phyloP scores from a whole-genome alignment of 2,113 vertebrate species.

The Arenaria interpres region DNA sequence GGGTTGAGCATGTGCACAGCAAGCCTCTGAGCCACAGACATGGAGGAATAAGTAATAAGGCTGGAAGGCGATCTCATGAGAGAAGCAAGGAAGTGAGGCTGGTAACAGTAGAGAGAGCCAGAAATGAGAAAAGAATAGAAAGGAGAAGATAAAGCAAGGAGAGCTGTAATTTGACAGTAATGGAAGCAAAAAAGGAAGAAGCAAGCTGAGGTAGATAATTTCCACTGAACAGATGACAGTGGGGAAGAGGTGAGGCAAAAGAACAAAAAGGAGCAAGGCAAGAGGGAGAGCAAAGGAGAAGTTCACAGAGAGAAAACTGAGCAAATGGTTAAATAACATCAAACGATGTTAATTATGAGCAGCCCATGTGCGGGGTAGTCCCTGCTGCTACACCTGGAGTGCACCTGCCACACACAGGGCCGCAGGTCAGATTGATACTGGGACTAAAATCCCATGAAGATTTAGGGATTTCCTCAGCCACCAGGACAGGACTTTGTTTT shows the following conservation, averaged over 20 bases:
- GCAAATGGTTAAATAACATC: not conserved
- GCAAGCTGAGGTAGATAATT: not conserved
- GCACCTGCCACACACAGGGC: not conserved
- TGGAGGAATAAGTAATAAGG: not conserved
- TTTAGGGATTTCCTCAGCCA: not conserved
- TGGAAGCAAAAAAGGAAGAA: not conserved
- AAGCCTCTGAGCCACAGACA: not conserved
- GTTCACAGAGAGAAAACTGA: not conserved
- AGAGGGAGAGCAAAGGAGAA: not conserved
- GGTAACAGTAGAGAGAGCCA: not conserved
- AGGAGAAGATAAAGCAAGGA: not conserved
- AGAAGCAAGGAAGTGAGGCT: not conserved
- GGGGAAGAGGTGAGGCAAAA: not conserved
- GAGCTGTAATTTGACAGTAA: not conserved
- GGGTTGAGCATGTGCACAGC: accelerated
- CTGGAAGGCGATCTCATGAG: not conserved
- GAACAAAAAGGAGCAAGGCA: not conserved
- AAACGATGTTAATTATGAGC: not conserved
- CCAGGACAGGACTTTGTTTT: not conserved
- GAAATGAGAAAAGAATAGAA: not conserved
- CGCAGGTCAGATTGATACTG: not conserved
- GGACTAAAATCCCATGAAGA: not conserved
- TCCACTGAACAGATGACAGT: not conserved
- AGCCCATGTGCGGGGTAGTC: accelerated
- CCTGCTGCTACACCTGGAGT: not conserved